Percentiles rank a stretch among this genome's conserved stretches.
Evolutionary conservation across 2,113 vertebrate genomes (phyloP).

Genomic region (Oreochromis spilurus): DNA sequence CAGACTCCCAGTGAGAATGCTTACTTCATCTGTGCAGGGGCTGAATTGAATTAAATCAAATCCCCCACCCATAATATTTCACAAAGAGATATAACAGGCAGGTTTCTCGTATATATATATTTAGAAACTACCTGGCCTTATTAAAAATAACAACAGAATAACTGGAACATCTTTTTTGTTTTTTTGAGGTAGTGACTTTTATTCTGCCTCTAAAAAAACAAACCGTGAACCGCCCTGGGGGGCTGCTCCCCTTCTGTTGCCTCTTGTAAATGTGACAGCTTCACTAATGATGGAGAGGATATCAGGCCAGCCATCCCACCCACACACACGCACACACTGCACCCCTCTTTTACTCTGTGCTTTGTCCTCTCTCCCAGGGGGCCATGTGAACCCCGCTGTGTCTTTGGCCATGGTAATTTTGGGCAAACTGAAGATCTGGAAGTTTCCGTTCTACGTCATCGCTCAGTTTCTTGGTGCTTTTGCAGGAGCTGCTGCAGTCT

Average conservation of each 20-base stretch:
- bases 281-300: conserved; percentile 28
- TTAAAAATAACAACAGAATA: not conserved
- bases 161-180: not conserved
- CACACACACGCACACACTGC: not conserved
- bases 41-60: not conserved
- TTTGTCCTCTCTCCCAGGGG: conserved; percentile 73
- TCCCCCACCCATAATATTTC: not conserved
- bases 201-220: conserved; percentile 34
- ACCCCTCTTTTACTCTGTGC: conserved; percentile 8
- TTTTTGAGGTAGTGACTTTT: conserved; percentile 3
- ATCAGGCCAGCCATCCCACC: not conserved
- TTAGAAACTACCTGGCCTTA: not conserved
- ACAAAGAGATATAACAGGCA: not conserved
- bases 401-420: conserved; percentile 90
- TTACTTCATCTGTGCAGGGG: not conserved
- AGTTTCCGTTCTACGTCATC: conserved; percentile 86
- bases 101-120: not conserved
- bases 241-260: conserved; percentile 42
- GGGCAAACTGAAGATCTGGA: conserved; percentile 87
- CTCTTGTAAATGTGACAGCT: conserved; percentile 30
- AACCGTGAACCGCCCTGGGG: not conserved
- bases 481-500: conserved; percentile 84
- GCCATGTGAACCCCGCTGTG: conserved; percentile 91
- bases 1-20: not conserved
- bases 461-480: conserved; percentile 93